Evolutionary conservation across 2,113 vertebrate genomes (phyloP).

Genomic region (Tetrao urogallus): DNA sequence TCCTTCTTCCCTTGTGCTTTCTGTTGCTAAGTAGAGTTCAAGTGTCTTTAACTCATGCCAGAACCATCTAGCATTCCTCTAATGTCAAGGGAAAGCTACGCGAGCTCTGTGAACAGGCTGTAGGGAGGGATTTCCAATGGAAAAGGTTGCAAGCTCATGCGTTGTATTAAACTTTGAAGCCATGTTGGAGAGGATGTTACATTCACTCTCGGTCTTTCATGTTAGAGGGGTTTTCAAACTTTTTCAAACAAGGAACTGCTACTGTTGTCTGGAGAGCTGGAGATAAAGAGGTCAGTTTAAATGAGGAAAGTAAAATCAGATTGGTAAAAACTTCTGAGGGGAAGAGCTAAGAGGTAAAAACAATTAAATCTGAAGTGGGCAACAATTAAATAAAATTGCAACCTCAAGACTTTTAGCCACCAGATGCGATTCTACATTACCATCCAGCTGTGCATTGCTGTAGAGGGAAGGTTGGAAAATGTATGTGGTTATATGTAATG

Average conservation of each 20-base stretch:
- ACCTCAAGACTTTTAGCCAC: background rate
- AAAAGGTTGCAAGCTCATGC: background rate
- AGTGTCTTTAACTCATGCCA: background rate
- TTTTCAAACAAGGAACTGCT: too few relatives aligned
- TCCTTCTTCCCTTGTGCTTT: background rate
- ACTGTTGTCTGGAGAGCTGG: background rate
- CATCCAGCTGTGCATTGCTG: rapidly evolving
- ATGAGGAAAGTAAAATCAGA: background rate
- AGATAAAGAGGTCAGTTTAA: background rate
- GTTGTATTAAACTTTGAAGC: background rate
- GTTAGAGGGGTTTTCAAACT: background rate
- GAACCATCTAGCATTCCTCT: background rate
- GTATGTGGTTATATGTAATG: background rate
- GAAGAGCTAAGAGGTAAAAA: background rate
- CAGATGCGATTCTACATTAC: background rate
- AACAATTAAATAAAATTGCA: background rate
- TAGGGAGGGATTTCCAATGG: background rate
- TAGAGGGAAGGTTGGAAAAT: background rate
- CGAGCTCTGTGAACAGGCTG: background rate
- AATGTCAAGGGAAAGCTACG: background rate
- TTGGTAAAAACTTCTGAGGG: background rate
- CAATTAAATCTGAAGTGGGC: background rate
- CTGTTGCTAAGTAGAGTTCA: background rate
- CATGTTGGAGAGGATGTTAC: background rate
- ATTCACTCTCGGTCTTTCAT: background rate